Evolutionary conservation across 2,113 vertebrate species (phyloP).

Genomic region (Myiopsitta monachus): DNA sequence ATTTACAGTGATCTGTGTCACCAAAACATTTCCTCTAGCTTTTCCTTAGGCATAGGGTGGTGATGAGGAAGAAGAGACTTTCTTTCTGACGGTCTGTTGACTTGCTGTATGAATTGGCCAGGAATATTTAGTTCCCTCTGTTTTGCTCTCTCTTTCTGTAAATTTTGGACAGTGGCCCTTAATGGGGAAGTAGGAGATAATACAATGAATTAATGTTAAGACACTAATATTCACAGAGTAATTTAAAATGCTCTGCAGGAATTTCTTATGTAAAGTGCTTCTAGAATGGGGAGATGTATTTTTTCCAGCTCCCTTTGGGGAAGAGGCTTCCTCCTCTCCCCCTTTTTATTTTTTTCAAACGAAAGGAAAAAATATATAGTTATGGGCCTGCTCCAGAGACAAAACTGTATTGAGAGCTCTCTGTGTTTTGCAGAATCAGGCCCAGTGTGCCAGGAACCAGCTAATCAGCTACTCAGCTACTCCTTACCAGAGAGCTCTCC

Average conservation of each 20-base stretch:
- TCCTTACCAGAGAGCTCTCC: neutral
- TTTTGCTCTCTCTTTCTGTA: neutral
- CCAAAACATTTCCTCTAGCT: neutral
- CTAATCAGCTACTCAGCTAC: slow-evolving; percentile 14
- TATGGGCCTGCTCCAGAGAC: neutral
- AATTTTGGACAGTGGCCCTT: neutral
- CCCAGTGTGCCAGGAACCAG: neutral
- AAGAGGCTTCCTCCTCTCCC: neutral
- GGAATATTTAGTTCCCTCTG: neutral
- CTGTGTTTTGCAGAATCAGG: neutral
- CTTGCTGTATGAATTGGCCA: neutral
- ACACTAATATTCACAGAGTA: neutral
- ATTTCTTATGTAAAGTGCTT: neutral
- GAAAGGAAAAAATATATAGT: neutral
- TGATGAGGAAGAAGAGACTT: neutral
- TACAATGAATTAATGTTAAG: neutral
- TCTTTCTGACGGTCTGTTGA: neutral
- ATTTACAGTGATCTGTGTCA: neutral
- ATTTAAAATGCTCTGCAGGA: neutral
- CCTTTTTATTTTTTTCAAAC: too few species aligned
- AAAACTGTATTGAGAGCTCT: neutral
- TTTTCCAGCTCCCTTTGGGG: neutral
- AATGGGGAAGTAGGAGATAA: neutral
- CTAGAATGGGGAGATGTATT: neutral
- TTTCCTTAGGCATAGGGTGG: neutral